These are phyloP conservation scores for Myopa testacea DNA, from an alignment of 2,888 invertebrate genomes.

Conservation along the genomic window DNA sequence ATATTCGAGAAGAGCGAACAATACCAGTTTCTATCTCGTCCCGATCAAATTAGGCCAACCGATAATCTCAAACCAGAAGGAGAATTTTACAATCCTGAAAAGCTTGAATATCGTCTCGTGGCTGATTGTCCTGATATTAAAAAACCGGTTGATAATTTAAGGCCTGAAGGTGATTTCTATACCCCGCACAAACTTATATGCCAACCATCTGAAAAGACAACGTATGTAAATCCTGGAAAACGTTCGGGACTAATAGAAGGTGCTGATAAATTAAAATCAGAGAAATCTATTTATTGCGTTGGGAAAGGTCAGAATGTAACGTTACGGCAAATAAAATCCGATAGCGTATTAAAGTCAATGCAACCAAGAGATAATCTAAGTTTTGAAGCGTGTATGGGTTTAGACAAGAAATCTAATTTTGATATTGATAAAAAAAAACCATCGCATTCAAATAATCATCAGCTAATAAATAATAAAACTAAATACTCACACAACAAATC, in stretches of 20 bases:
- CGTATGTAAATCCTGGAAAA: conserved; percentile 36
- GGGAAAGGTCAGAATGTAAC: conserved; percentile 69
- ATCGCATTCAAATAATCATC: conserved; percentile 46
- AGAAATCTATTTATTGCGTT: conserved; percentile 49
- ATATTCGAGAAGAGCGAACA: no score
- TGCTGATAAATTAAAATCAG: conserved; percentile 68
- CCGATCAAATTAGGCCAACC: no score
- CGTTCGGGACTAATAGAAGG: conserved; percentile 62
- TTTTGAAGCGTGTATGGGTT: conserved; percentile 70
- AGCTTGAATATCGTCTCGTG: no score
- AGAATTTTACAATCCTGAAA: no score
- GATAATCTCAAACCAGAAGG: no score
- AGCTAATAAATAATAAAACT: conserved; percentile 40
- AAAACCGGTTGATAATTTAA: no score
- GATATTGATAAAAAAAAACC: conserved; percentile 36
- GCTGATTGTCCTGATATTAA: no score
- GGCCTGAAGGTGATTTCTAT: no score
- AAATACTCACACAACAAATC: conserved; percentile 69
- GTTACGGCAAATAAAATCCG: conserved; percentile 66
- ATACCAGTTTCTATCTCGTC: no score
- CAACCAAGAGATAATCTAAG: conserved; percentile 75
- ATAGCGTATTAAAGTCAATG: conserved; percentile 69
- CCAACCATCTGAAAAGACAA: conserved; percentile 62
- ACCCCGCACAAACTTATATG: conserved; percentile 60
- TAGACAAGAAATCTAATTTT: conserved; percentile 53